These are phyloP conservation scores for Pycnonotus jocosus DNA, from an alignment of 2,113 vertebrate genomes.

Conservation along the genomic window DNA sequence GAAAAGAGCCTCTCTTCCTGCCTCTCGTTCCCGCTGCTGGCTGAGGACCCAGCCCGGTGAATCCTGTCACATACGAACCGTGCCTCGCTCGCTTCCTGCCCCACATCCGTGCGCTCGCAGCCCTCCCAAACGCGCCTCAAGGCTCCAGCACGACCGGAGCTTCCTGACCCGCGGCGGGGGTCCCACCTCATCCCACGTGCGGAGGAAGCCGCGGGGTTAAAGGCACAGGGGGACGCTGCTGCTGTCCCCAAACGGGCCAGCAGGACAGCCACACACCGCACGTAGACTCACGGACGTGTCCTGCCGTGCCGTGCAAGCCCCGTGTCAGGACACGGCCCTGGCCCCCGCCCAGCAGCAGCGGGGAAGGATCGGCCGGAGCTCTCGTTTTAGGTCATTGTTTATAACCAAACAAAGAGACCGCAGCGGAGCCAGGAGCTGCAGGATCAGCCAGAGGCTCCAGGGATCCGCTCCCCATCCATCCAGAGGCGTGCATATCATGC, in stretches of 20 bases:
- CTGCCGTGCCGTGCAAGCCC: background rate
- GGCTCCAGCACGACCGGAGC: background rate
- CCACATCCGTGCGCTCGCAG: background rate
- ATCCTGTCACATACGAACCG: background rate
- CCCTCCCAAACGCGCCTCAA: background rate
- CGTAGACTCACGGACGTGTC: background rate
- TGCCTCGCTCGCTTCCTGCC: background rate
- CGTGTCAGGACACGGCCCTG: background rate
- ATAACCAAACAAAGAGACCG: conserved; percentile 15
- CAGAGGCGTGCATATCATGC: background rate
- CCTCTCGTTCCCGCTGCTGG: background rate
- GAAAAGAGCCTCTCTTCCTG: conserved; percentile 34
- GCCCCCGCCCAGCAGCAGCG: background rate
- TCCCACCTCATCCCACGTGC: background rate
- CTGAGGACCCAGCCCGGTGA: background rate
- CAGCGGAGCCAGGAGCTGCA: background rate
- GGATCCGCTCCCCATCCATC: background rate
- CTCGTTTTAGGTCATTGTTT: conserved; percentile 54
- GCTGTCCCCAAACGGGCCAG: background rate
- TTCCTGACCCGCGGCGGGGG: background rate
- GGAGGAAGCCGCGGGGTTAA: background rate
- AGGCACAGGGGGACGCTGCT: background rate
- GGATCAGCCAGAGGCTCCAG: background rate
- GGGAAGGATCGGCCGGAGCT: background rate
- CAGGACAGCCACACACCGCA: background rate